Evolutionary conservation across 2,113 vertebrate genomes (phyloP).

Genomic region (Grus americana): DNA sequence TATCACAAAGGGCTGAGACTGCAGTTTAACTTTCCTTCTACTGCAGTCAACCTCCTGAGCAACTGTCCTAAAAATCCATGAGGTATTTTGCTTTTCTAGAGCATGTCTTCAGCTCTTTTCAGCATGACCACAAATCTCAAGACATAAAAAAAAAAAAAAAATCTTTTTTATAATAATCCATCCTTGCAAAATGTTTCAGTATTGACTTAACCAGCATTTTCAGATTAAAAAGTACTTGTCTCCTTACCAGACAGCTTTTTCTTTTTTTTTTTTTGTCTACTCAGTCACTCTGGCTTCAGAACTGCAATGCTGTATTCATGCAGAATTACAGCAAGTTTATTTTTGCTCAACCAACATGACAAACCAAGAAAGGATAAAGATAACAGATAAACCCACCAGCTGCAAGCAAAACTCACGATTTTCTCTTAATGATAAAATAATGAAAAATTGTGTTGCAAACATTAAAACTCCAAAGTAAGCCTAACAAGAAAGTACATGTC

Average conservation of each 20-base stretch:
- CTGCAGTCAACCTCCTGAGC: not conserved
- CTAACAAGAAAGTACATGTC: not conserved
- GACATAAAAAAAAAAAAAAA: not conserved
- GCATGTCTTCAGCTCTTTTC: not conserved
- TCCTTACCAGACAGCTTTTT: not conserved
- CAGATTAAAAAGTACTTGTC: not conserved
- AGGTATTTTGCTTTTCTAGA: not conserved
- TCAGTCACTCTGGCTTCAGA: not conserved
- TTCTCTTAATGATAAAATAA: not conserved
- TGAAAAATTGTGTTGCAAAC: not conserved
- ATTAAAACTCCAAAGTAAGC: not conserved
- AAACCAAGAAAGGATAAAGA: not conserved
- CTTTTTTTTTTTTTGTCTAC: not conserved
- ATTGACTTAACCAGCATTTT: not conserved
- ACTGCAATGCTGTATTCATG: not conserved
- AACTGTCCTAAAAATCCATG: not conserved
- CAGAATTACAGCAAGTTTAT: not conserved
- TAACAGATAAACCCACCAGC: not conserved
- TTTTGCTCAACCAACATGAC: not conserved
- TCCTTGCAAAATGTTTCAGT: not conserved
- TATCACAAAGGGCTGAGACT: not conserved
- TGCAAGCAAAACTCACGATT: not conserved
- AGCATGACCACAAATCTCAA: not conserved
- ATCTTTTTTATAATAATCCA: not conserved
- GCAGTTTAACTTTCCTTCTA: not conserved